A percentile compares a stretch with the other conserved stretches of the same genome.
Conservation (phyloP, 2,888 invertebrate species). For the Ypsolopha scabrella region DNA sequence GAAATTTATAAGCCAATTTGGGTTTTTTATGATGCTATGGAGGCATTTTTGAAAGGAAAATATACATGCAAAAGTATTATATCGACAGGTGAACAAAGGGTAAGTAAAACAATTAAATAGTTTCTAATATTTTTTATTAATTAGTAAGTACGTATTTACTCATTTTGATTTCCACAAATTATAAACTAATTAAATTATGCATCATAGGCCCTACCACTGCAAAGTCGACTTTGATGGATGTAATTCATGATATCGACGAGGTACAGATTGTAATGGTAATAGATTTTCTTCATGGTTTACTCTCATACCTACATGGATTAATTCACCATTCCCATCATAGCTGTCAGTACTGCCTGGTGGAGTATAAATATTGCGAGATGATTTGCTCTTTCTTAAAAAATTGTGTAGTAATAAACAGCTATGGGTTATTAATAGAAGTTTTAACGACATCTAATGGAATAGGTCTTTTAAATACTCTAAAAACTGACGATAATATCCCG, state of each 20-base stretch:
- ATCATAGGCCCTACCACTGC: constrained; percentile 7
- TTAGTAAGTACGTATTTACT: not conserved
- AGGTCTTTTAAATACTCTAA: constrained; percentile 5
- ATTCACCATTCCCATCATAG: no score
- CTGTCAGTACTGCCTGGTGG: no score
- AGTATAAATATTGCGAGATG: constrained; percentile 3
- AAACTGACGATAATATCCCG: no score
- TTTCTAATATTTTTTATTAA: constrained; percentile 4
- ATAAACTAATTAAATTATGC: constrained; percentile 10
- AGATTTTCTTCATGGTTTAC: constrained; percentile 7
- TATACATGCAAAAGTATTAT: constrained; percentile 7
- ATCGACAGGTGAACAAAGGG: constrained; percentile 5
- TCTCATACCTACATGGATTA: constrained; percentile 5
- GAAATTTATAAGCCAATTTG: constrained; percentile 13
- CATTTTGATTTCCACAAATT: constrained; percentile 9
- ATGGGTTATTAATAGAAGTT: not conserved
- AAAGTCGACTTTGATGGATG: constrained; percentile 8
- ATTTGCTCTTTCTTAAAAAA: constrained; percentile 5
- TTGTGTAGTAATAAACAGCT: constrained; percentile 6
- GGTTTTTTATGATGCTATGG: constrained; percentile 12
- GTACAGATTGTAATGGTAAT: constrained; percentile 11
- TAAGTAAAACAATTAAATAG: constrained; percentile 10
- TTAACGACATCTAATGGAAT: not conserved
- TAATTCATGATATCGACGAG: constrained; percentile 10
- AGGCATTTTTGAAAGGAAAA: constrained; percentile 11